These are phyloP conservation scores for Smittia sp. DNA, from an alignment of 2,888 invertebrate genomes.

Conservation along the genomic window DNA sequence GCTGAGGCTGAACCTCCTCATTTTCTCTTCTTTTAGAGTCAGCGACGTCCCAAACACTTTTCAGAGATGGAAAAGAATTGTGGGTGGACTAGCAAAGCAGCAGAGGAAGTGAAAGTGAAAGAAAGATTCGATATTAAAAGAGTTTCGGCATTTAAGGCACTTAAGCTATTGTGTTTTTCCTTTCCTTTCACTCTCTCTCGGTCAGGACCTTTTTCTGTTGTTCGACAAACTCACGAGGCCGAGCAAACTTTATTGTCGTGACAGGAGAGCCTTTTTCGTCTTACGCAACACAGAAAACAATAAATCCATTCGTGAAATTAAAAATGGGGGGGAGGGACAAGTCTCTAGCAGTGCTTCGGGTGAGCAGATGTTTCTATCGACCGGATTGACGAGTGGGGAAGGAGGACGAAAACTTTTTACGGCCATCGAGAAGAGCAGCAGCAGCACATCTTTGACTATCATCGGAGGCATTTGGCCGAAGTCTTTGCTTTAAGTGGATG, in stretches of 20 bases:
- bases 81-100: slow-evolving; percentile 11
- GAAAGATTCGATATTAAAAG: slow-evolving; percentile 15
- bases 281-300: slow-evolving; percentile 33
- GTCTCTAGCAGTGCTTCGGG: neutral
- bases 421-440: neutral
- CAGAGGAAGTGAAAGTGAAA: neutral
- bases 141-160: slow-evolving; percentile 24
- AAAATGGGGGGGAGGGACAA: slow-evolving; percentile 13
- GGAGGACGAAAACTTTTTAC: neutral
- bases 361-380: slow-evolving; percentile 27
- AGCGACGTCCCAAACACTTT: neutral
- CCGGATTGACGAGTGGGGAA: neutral
- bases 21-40: neutral
- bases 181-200: neutral
- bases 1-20: neutral
- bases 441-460: slow-evolving; percentile 8
- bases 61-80: neutral
- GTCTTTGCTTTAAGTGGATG: slow-evolving; percentile 2
- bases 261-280: slow-evolving; percentile 22
- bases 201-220: neutral
- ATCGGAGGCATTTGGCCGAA: slow-evolving; percentile 8
- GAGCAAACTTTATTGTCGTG: slow-evolving; percentile 5
- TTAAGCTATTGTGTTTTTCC: neutral
- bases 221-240: slow-evolving; percentile 7
- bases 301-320: slow-evolving; percentile 34